Evolutionary conservation across 2,797 vertebrate species (phyloP).

Genomic region (Sebastes aleutianus): DNA sequence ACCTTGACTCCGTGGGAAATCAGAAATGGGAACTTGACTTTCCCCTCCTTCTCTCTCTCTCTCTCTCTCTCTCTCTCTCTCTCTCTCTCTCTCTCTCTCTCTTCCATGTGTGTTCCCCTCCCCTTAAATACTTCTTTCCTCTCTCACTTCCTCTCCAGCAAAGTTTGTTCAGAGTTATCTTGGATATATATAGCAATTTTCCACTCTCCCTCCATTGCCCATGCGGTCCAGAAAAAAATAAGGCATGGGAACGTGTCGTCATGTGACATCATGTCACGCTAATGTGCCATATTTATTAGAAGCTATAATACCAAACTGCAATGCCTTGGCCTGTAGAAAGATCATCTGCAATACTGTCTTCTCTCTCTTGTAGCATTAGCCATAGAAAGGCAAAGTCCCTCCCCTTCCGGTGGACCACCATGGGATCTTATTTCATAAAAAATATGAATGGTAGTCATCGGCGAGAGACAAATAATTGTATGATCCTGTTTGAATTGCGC

Average conservation of each 20-base stretch:
- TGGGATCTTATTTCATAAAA: neutral
- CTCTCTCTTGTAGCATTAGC: too few relatives aligned
- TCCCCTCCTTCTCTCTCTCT: neutral
- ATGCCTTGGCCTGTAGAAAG: too few relatives aligned
- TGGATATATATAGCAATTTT: slow-evolving; percentile 52
- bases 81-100: neutral
- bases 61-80: neutral
- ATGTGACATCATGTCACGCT: neutral
- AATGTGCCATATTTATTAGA: neutral
- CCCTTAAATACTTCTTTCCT: slow-evolving; percentile 48
- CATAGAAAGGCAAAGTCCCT: neutral
- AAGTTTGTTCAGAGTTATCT: slow-evolving; percentile 44
- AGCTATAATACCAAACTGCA: too few relatives aligned
- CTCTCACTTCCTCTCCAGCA: slow-evolving; percentile 63
- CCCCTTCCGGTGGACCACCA: neutral
- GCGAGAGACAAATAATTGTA: too few relatives aligned
- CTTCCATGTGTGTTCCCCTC: neutral
- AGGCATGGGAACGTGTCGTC: slow-evolving; percentile 29
- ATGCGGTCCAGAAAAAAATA: neutral
- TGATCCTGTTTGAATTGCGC: too few relatives aligned
- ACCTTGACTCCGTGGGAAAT: slow-evolving; percentile 76
- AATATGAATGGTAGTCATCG: too few relatives aligned
- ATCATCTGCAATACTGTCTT: too few relatives aligned
- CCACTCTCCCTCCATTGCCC: slow-evolving; percentile 19
- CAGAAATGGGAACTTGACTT: slow-evolving; percentile 61